These are phyloP conservation scores for Scaptodrosophila latifasciaeformis DNA, from an alignment of 2,888 invertebrate genomes.

Conservation along the genomic window DNA sequence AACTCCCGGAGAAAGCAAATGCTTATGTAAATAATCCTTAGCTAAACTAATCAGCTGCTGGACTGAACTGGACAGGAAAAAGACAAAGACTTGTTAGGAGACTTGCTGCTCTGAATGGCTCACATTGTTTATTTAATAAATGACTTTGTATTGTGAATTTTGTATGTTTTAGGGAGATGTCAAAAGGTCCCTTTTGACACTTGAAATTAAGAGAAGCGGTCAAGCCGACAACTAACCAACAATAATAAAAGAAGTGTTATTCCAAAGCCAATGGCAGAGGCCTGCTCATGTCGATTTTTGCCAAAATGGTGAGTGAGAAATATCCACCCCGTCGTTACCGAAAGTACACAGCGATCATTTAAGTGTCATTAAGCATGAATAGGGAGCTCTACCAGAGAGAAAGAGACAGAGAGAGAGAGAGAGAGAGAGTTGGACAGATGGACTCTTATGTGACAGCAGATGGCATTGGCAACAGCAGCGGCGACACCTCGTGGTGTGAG, in stretches of 20 bases:
- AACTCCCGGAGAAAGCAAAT: too few relatives aligned
- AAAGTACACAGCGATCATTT: constrained; percentile 46
- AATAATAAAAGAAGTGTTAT: not conserved
- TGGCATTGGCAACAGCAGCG: constrained; percentile 35
- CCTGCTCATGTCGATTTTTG: constrained; percentile 39
- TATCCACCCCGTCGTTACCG: constrained; percentile 39
- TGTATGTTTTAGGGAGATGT: constrained; percentile 46
- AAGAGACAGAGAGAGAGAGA: constrained; percentile 1
- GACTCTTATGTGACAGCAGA: constrained; percentile 16
- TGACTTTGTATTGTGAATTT: constrained; percentile 53
- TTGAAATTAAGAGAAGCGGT: constrained; percentile 49
- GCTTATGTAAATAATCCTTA: not conserved
- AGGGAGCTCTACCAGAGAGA: constrained; percentile 9
- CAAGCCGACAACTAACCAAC: constrained; percentile 45
- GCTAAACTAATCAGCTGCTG: constrained; percentile 50
- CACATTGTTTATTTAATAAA: constrained; percentile 64
- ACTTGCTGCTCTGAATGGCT: constrained; percentile 15
- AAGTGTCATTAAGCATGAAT: constrained; percentile 56
- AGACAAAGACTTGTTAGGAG: constrained; percentile 37
- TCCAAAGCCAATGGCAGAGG: constrained; percentile 8
- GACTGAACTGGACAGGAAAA: not conserved
- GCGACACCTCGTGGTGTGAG: not conserved
- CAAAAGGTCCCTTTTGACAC: constrained; percentile 62
- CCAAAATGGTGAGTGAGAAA: constrained; percentile 32
- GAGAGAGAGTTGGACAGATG: constrained; percentile 3